Evolutionary conservation across 2,113 vertebrate genomes (phyloP), one percentile per base, ranked within the genome.

Genomic region (Egretta garzetta): DNA sequence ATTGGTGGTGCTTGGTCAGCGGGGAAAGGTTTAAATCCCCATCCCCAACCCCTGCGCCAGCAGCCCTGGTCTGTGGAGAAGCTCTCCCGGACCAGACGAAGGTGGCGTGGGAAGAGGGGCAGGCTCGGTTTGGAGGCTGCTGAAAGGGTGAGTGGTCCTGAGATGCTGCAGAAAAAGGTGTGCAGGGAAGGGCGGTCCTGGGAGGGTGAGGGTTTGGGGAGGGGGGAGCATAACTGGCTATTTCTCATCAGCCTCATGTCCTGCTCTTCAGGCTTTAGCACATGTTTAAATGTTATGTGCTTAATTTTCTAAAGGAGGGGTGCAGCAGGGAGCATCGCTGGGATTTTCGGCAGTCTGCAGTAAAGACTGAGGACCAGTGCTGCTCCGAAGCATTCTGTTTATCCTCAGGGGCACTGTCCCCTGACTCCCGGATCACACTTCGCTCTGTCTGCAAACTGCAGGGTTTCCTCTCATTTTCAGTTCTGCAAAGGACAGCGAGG

Each of bases 391-490:
- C 49, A 33, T 19, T 8, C 63, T 84, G 45, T 24, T 75, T 86
- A 26, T 59, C 24, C 81, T 66, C 73, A 32, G 0, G 9, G 60
- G 39, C 82, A 6, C 33, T 93, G 60, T 23, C 73, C 64, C 56
- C 88, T 58, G 77, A 60, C 6, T 12, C 55, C 30, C 0, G 0
- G 33, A 49, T 83, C 86, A 90, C 39, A n/a, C 59, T 90, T 73
- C 82, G 37, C 76, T 91, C 92, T 72, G 35, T 66, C 90, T 93
- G 90, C 81, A 90, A 86, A 80, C 74, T 8, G 2, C 70, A 73
- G 67, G 62, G 45, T 70, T 80, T 85, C 87, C 77, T 90, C 86
- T 74, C 84, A 43, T 63, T 91, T 89, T 93, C 91, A 90, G 66
- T 82, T 82, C 80, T 75, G 89, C 86, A 95, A 96, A 96, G 70